Evolutionary conservation across 2,113 vertebrate species (phyloP).

Genomic region (Trichechus manatus): DNA sequence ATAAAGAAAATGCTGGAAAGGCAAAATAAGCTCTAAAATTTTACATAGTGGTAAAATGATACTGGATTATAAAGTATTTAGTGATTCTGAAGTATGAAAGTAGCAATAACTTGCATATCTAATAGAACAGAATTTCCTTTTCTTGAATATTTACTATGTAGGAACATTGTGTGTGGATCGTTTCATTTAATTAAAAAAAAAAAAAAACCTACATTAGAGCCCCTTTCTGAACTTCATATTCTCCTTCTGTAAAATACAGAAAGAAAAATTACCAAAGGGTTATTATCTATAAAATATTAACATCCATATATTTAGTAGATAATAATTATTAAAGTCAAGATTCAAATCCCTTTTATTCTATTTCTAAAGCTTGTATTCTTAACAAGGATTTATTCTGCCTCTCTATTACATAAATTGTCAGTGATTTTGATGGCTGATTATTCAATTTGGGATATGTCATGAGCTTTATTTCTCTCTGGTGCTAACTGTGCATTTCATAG

Average conservation of each 20-base stretch:
- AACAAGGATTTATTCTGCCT: neutral
- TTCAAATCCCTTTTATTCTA: neutral
- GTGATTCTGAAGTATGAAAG: slow-evolving; percentile 13
- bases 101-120: neutral
- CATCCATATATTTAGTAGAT: neutral
- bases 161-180: neutral
- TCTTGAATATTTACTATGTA: neutral
- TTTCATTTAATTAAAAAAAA: slow-evolving; percentile 20
- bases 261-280: neutral
- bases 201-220: neutral
- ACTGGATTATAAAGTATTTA: neutral
- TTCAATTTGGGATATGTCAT: neutral
- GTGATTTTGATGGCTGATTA: slow-evolving; percentile 34
- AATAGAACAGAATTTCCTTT: neutral
- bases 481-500: neutral
- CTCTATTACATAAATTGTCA: neutral
- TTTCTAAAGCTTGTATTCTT: neutral
- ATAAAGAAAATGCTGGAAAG: slow-evolving; percentile 37
- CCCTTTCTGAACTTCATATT: neutral
- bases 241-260: slow-evolving; percentile 8
- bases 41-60: neutral
- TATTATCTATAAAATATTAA: slow-evolving; percentile 1
- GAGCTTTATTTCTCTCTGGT: slow-evolving; percentile 22
- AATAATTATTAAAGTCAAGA: neutral
- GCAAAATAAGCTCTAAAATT: slow-evolving; percentile 20